Percentiles rank a stretch among this genome's conserved stretches.
These are phyloP conservation scores for Julus scandinavius DNA, from an alignment of 2,888 invertebrate species.

Conservation along the genomic window DNA sequence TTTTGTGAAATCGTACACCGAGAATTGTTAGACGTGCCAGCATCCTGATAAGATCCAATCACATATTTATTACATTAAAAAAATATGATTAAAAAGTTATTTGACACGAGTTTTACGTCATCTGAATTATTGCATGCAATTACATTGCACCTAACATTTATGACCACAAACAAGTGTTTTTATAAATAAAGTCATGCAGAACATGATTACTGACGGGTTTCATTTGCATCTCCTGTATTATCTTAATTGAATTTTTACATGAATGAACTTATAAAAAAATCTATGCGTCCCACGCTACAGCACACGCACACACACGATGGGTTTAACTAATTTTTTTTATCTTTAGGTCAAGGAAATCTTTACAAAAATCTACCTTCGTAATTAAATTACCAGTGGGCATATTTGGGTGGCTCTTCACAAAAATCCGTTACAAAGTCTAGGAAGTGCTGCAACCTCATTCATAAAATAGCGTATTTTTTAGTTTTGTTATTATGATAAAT, in stretches of 20 bases:
- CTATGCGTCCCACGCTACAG: background rate
- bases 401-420: slow-evolving; percentile 36
- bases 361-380: slow-evolving; percentile 37
- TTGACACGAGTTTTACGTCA: background rate
- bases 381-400: slow-evolving; percentile 43
- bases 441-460: slow-evolving; percentile 16
- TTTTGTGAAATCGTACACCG: no score
- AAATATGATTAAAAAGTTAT: background rate
- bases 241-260: slow-evolving; percentile 26
- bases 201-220: background rate
- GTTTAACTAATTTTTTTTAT: slow-evolving; percentile 33
- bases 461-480: slow-evolving; percentile 7
- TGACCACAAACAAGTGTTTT: background rate
- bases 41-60: background rate
- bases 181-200: background rate
- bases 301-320: slow-evolving; percentile 5
- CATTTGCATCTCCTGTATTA: background rate
- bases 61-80: background rate
- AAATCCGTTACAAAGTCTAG: slow-evolving; percentile 40
- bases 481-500: slow-evolving; percentile 29
- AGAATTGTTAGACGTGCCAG: background rate
- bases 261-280: slow-evolving; percentile 40
- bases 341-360: slow-evolving; percentile 46
- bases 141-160: background rate
- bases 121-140: background rate